Evolutionary conservation across 2,113 vertebrate species (phyloP).

Genomic region (Catharus minimus): DNA sequence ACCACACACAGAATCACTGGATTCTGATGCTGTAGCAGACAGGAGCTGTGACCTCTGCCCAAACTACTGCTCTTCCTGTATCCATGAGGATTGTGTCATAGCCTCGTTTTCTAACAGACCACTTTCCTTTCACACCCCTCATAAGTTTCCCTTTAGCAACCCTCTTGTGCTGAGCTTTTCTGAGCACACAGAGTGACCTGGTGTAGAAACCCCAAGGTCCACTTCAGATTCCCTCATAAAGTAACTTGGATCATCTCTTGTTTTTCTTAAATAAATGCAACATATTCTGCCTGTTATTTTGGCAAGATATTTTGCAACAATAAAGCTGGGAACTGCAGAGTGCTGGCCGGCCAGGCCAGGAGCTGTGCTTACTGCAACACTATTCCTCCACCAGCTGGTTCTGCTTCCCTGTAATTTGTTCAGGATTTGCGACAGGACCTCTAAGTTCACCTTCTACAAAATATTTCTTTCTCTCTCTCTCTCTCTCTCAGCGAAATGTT

Average conservation of each 20-base stretch:
- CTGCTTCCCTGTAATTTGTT: constrained; percentile 82
- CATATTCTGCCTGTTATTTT: constrained; percentile 21
- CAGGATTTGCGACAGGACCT: constrained; percentile 73
- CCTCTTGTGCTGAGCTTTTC: background rate
- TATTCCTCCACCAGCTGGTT: constrained; percentile 77
- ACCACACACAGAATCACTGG: background rate
- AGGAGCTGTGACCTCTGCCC: background rate
- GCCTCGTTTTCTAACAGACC: background rate
- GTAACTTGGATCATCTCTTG: constrained; percentile 28
- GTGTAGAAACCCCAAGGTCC: background rate
- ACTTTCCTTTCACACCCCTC: background rate
- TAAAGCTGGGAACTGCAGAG: constrained; percentile 36
- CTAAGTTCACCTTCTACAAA: constrained; percentile 75
- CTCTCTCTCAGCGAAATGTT: constrained; percentile 49
- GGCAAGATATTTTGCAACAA: constrained; percentile 60
- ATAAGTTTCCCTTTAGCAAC: background rate
- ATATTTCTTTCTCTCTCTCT: constrained; percentile 63
- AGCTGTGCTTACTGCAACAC: background rate
- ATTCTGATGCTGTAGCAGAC: background rate
- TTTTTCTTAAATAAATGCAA: constrained; percentile 52
- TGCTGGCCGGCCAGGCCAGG: constrained; percentile 31
- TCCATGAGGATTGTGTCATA: background rate
- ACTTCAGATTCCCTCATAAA: constrained; percentile 30
- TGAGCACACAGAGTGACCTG: background rate
- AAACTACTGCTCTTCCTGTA: background rate